Base-by-base conservation (phyloP, 2,888 invertebrate genomes). In the Pimpla rufipes region DNA sequence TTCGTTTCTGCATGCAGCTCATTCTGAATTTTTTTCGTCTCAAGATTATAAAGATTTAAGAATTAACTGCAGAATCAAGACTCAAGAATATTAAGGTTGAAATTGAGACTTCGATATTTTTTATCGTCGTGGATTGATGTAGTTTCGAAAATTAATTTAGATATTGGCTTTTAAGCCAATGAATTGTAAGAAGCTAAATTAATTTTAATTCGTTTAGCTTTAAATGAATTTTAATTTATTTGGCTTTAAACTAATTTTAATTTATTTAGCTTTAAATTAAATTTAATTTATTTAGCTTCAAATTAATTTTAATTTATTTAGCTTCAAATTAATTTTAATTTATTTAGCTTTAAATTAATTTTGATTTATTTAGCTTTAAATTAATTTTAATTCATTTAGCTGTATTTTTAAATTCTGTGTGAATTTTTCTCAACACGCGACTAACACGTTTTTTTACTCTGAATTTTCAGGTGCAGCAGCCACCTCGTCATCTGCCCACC, bases 401-500 rank as follows among this genome's bases (percentile, higher is more conserved):
- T 29, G 2, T 29, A 3, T 29, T 29, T 29, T 29, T 29, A n/a
- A n/a, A n/a, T 29, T 29, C 29, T 29, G n/a, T n/a, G n/a, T 45
- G 7, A 35, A 10, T 5, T 57, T 8, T 16, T 2, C 16, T 16
- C 29, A 35, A 18, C 18, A 6, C 2, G 11, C n/a, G 18, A 62
- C n/a, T 35, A 62, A 74, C 47, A 8, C 1, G n/a, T 35, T 23
- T 66, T 29, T 11, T 57, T 23, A 3, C 8, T 67, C 11, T 67
- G 2, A 35, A n/a, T 57, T 76, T 66, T n/a, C 75, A 76, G 75
- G 52, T 45, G 21, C 68, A 68, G 21, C 68, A 68, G 13, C 16
- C 18, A 11, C 16, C 8, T 71, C 70, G 40, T 55, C 13, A 3
- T 7, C 21, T 8, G 57, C 55, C 16, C 16, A 76, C 55, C 42